Conservation (phyloP, 2,888 invertebrate genomes). For the Spilarctia lutea region DNA sequence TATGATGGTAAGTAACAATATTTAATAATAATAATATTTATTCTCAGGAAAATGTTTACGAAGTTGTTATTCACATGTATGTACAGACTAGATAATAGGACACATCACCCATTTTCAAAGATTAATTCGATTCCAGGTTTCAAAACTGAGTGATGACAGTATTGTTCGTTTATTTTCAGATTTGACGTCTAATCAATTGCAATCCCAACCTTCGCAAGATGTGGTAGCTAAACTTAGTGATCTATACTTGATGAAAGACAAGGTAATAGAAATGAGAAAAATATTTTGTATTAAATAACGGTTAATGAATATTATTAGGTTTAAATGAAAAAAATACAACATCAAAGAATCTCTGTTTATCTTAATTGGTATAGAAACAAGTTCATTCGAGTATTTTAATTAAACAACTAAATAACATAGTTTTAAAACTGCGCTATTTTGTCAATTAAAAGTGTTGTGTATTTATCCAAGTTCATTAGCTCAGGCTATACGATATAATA, state of each 20-base stretch:
- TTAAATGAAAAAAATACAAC: not conserved
- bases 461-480: not conserved
- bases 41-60: too few species aligned
- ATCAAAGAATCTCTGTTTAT: not conserved
- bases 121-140: too few species aligned
- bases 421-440: too few species aligned
- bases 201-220: not conserved
- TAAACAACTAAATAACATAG: too few species aligned
- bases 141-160: too few species aligned
- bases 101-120: too few species aligned
- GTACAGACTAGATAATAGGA: too few species aligned
- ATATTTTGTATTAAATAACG: not conserved
- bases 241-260: not conserved
- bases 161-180: too few species aligned
- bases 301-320: not conserved
- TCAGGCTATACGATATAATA: not conserved
- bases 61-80: too few species aligned
- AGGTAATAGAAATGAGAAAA: not conserved
- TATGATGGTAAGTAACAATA: constrained; percentile 18
- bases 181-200: too few species aligned
- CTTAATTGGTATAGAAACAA: too few species aligned
- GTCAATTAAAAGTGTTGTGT: not conserved
- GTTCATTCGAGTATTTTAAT: not conserved
- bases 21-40: too few species aligned
- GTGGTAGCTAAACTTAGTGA: not conserved